Conservation (phyloP, 2,113 vertebrate species). For the Apistogramma diplotaenia region DNA sequence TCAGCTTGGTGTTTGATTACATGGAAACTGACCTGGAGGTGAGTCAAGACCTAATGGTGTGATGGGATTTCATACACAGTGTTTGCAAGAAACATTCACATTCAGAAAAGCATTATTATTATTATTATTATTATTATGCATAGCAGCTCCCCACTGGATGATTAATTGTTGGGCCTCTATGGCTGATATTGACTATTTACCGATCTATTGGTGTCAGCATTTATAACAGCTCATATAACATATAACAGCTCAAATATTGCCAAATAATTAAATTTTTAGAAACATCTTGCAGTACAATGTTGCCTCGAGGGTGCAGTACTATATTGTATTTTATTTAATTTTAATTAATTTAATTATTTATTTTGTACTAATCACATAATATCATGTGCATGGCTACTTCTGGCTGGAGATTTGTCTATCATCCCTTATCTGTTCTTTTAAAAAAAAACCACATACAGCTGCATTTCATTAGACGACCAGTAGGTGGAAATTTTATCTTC, state of each 20-base stretch:
- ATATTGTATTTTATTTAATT: neutral
- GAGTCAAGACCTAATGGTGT: slow-evolving; percentile 27
- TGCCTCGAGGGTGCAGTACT: neutral
- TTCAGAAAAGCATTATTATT: neutral
- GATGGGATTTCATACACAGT: neutral
- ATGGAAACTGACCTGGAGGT: slow-evolving; percentile 99
- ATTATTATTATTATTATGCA: too few relatives aligned
- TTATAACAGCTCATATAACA: too few relatives aligned
- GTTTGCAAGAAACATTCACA: too few relatives aligned
- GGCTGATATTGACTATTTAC: too few relatives aligned
- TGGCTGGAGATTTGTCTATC: neutral
- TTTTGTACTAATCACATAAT: too few relatives aligned
- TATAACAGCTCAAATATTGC: too few relatives aligned
- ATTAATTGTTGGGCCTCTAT: too few relatives aligned
- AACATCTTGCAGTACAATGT: neutral
- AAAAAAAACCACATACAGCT: neutral
- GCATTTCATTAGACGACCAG: slow-evolving; percentile 8
- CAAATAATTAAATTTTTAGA: neutral
- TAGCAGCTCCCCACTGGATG: neutral
- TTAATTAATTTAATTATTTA: neutral
- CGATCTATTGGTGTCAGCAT: too few relatives aligned
- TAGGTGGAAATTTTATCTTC: neutral
- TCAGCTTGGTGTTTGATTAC: slow-evolving; percentile 98
- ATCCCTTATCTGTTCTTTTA: too few relatives aligned
- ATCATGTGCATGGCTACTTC: too few relatives aligned